phyloP scores from a whole-genome alignment of 2,113 vertebrate genomes.

The Echinops telfairi region DNA sequence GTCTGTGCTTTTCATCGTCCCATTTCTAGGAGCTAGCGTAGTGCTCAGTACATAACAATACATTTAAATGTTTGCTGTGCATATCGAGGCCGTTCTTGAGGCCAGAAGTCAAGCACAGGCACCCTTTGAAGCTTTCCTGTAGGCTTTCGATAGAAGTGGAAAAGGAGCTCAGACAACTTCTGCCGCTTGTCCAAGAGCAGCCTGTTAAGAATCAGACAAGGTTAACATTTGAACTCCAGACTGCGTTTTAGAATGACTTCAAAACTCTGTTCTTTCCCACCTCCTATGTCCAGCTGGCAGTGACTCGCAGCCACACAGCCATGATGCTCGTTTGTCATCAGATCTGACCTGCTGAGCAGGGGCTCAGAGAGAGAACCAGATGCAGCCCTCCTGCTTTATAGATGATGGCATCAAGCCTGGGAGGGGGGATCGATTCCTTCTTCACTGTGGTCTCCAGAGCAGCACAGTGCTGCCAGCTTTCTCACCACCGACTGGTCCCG shows the following conservation, averaged over 20 bases:
- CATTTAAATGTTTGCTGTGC: not conserved
- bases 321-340: not conserved
- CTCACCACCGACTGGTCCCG: not conserved
- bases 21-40: not conserved
- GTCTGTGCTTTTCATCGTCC: not conserved
- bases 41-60: not conserved
- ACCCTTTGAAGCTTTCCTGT: not conserved
- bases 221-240: slow-evolving; percentile 5
- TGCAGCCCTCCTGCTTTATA: not conserved
- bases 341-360: not conserved
- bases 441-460: not conserved
- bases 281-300: not conserved
- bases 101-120: not conserved
- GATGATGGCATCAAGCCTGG: not conserved
- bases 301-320: not conserved
- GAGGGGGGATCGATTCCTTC: not conserved
- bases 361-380: not conserved
- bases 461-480: not conserved
- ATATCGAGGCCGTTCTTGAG: not conserved
- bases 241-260: not conserved
- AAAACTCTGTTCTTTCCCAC: not conserved
- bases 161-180: not conserved
- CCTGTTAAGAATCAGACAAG: not conserved
- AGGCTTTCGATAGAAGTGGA: not conserved
- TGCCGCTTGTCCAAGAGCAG: too few species aligned